These are phyloP conservation scores for Eumaeus atala DNA, from an alignment of 1,140 invertebrate genomes.

Conservation along the genomic window DNA sequence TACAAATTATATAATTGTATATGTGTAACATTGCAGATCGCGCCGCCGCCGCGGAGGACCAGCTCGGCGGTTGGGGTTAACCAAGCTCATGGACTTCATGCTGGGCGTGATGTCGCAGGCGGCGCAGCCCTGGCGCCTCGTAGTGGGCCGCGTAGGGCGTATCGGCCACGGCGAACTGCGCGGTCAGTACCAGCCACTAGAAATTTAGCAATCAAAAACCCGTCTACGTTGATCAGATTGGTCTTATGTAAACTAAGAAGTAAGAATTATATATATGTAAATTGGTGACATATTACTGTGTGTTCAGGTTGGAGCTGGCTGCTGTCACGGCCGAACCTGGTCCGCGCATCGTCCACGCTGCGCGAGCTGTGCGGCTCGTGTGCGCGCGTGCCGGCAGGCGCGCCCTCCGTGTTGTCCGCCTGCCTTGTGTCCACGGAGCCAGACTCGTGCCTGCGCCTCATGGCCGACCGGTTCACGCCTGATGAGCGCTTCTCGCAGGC, in stretches of 20 bases:
- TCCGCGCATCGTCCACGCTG: slow-evolving; percentile 89
- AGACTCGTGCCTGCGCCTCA: slow-evolving; percentile 92
- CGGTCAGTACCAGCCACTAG: slow-evolving; percentile 68
- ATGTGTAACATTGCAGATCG: slow-evolving; percentile 37
- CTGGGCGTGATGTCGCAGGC: slow-evolving; percentile 94
- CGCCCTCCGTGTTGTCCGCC: slow-evolving; percentile 94
- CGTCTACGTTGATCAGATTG: too few relatives aligned
- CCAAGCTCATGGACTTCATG: slow-evolving; percentile 98
- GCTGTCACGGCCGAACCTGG: slow-evolving; percentile 91
- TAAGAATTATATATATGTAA: neutral
- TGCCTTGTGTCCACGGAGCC: slow-evolving; percentile 98
- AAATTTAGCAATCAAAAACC: neutral
- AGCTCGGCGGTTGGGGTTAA: slow-evolving; percentile 90
- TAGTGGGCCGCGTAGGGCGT: slow-evolving; percentile 95
- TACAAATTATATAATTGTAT: too few relatives aligned
- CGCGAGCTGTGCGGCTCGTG: slow-evolving; percentile 95
- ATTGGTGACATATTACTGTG: slow-evolving; percentile 5
- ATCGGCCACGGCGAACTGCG: slow-evolving; percentile 98
- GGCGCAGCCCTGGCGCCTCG: slow-evolving; percentile 94
- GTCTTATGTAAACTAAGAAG: too few relatives aligned
- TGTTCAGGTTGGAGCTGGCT: slow-evolving; percentile 95
- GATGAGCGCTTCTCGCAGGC: slow-evolving; percentile 91
- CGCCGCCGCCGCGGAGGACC: slow-evolving; percentile 88
- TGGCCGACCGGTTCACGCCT: slow-evolving; percentile 96
- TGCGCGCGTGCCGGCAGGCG: slow-evolving; percentile 82